Evolutionary conservation across 1,140 invertebrate species (phyloP).

Genomic region (Formica selysi): DNA sequence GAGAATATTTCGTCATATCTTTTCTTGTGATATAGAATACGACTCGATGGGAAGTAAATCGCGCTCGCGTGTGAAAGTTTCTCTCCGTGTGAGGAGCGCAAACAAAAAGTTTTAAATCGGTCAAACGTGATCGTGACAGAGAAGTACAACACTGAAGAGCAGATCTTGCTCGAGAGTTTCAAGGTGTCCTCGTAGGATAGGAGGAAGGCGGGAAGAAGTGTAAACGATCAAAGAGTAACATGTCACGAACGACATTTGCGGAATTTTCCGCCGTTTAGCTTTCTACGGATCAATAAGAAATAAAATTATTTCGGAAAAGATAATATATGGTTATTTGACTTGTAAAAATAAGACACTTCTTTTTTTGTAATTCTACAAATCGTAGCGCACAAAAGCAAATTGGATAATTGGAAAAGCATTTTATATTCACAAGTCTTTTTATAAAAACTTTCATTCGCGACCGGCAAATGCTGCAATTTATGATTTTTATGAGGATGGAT

Average conservation of each 20-base stretch:
- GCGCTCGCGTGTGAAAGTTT: conserved; percentile 59
- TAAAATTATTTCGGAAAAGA: conserved; percentile 19
- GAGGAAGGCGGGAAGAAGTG: conserved; percentile 13
- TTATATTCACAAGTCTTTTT: conserved; percentile 7
- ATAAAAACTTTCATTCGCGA: conserved; percentile 49
- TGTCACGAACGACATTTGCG: conserved; percentile 34
- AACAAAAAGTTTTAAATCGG: conserved; percentile 72
- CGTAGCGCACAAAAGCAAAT: conserved; percentile 15
- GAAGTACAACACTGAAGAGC: conserved; percentile 41
- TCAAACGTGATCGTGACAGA: conserved; percentile 64
- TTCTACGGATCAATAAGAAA: conserved; percentile 35
- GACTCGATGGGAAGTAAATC: conserved; percentile 43
- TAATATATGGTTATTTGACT: conserved; percentile 4
- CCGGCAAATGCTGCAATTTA: neutral
- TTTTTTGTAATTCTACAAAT: conserved; percentile 5
- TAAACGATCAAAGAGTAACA: conserved; percentile 51
- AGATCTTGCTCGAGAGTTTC: conserved; percentile 36
- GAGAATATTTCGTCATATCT: neutral
- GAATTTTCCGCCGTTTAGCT: conserved; percentile 48
- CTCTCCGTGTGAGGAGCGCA: conserved; percentile 27
- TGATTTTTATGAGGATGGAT: conserved; percentile 7
- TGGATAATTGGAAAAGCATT: conserved; percentile 47
- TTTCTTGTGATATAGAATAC: conserved; percentile 1
- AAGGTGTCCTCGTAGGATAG: neutral
- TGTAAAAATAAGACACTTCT: neutral